Base-by-base conservation (phyloP, 2,797 vertebrate genomes). In the Chiroxiphia lanceolata region DNA sequence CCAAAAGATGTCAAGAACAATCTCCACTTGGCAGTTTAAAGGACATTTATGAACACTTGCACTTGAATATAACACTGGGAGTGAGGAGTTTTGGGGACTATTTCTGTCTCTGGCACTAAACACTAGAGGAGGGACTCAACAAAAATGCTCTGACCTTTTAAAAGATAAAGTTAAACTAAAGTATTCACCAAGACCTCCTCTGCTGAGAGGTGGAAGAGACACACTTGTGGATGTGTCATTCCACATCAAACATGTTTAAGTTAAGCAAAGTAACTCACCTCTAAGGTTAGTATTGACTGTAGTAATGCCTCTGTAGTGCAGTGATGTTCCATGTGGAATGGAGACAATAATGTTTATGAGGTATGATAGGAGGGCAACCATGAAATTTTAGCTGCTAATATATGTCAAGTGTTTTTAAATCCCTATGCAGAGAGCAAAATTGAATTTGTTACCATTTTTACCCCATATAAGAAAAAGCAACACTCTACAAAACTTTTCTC, bases 41-140 rank as follows among this genome's bases (percentile, higher is more conserved):
- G 45, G n/a, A 71, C 26, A 63, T 13, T 78, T 75, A 59, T 2
- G 16, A 36, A 38, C 70, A n/a, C n/a, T 85, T 60, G 27, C 59
- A 71, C 68, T 60, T 91, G 53, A 91, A n/a, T n/a, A 6, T 26
- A 82, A 77, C 21, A 64, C 29, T 40, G 25, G 26, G 14, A 93
- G 50, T 45, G 4, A 3, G 67, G 76, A 84, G 63, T 79, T 90
- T 69, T 25, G 33, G 59, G 22, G 64, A 75, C 59, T 96, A 79
- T 91, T 94, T 93, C 47, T 86, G 61, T 68, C 65, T 71, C 54
- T 92, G 84, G 38, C 64, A 57, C 34, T 85, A 81, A 85, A 75
- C 18, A 26, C 21, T 78, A 40, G 33, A 67, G 44, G 33, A 87
- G 18, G 36, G 33, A 85, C 45, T 54, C 68, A 67, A 87, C 22